Base-by-base conservation (phyloP, 1,140 invertebrate genomes). In the Camponotus floridanus region DNA sequence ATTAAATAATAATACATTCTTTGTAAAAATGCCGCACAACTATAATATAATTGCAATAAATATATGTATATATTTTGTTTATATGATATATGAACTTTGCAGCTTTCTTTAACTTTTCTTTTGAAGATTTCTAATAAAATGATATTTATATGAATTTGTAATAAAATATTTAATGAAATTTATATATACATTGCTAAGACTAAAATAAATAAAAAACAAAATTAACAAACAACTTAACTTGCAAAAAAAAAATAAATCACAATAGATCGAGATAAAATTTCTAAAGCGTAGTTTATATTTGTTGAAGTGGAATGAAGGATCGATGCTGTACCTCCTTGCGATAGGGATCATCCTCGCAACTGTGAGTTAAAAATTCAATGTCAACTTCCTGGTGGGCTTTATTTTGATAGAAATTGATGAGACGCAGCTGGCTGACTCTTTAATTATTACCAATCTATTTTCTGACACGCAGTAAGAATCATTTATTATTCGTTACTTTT, bases 401-500 rank as follows among this genome's bases (percentile, higher is more conserved):
- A 45, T 21, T 62, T 55, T 65, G 73, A 85, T 85, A 76, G 42
- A 31, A 76, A 85, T 85, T 85, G 73, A 85, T 76, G 73, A 33
- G 31, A 76, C 42, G 59, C 81, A 76, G 81, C 70, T 85, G 73
- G 71, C 45, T 51, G 13, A 11, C 64, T 51, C 48, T 33, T 74
- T 6, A 45, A 62, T 45, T 39, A 61, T 85, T 65, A 33, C 45
- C 48, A 85, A 13, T 61, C 45, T 76, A 78, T 85, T 78, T 78
- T n/a, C 65, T 59, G 70, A 84, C 13, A 76, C 39, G 21, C 79
- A 83, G 55, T 62, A 83, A 68, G 79, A 83, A 74, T 83, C 81
- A 85, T 85, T 85, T 78, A 67, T 85, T 85, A 85, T 65, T 36
- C 36, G 9, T 51, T 64, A 59, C 21, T 55, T 15, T 68, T 59